Evolutionary conservation across 2,113 vertebrate species (phyloP), one percentile per base, ranked within the genome.

Genomic region (Prietella phreatophila): DNA sequence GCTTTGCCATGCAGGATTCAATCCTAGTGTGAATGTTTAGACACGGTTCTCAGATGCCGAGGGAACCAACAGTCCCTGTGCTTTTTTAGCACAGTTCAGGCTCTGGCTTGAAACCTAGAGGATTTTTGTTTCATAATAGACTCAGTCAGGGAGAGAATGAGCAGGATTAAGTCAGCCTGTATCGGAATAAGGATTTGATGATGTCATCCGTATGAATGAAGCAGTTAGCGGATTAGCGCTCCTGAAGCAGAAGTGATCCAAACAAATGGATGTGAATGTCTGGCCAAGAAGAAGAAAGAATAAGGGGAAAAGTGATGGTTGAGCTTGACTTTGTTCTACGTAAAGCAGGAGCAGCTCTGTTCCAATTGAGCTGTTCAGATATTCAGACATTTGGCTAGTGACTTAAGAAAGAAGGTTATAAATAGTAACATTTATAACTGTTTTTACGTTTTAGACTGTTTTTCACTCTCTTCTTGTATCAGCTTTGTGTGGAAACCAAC

Each of bases 201-300:
- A 95, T 94, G 95, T 95, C 94, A 94, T 94, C 93, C 93, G 91
- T 95, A 92, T 95, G 94, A 95, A 95, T 94, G 93, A 94, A 94
- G 89, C 94, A 93, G 94, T 95, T 94, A 94, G 93, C 83, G 92
- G 94, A 95, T 95, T 94, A 95, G 93, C 90, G 92, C 89, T 93
- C 89, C 85, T 80, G 85, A 42, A 88, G 94, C 94, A 93, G 94
- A 93, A 93, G 86, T 7, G 86, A 95, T 95, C 94, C 93, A 95
- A 95, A 95, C 93, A 94, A 94, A 93, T 94, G 91, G 92, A 92
- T 93, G 94, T 92, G 93, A 94, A 94, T 91, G 93, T 86, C 85
- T 56, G 91, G 82, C 87, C 73, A 89, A 88, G 89, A 90, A 80
- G 81, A 88, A 56, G 83, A 89, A 82, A 89, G 80, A 82, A 82